Evolutionary conservation across 2,113 vertebrate genomes (phyloP), one percentile per base, ranked within the genome.

Genomic region (Herpetotheres cachinnans): DNA sequence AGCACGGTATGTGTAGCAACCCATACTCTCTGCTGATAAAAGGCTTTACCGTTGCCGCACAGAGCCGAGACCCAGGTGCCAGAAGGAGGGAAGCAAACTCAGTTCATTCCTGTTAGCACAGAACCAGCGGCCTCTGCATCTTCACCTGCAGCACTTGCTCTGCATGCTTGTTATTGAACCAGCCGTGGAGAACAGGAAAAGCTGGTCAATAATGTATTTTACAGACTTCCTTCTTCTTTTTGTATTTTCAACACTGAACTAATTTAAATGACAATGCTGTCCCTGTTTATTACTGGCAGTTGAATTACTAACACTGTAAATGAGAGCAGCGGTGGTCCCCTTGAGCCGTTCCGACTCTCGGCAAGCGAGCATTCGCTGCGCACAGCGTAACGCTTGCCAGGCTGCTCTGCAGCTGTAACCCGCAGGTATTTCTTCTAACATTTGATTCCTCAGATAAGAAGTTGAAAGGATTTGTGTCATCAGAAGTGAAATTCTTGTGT

Each of bases 311-410:
- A 30, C 5, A 11, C 46, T 11, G 40, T 16, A 54, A 82, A 29
- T 9, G 38, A 55, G n/a, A 10, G n/a, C n/a, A 65, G 12, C 0
- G 0, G 17, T 61, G 52, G 58, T 13, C 65, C 11, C 40, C 20
- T 29, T 32, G 36, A 63, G 70, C 10, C 13, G 3, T 11, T 40
- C 26, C 14, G 46, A 12, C 44, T 55, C 27, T 7, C 14, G 46
- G 38, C 84, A 78, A 44, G 30, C 18, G 27, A 29, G 24, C 8
- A 4, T 29, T 50, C 0, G 4, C 59, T 9, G 2, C 5, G 7
- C 6, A 3, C 9, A 3, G 11, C 0, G 5, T 2, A 8, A 22
- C 2, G 30, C 21, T 2, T 12, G 25, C 2, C 8, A 20, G 20
- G 54, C 13, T 49, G 44, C 30, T 46, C 44, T 21, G 56, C 13